phyloP scores from a whole-genome alignment of 1,140 invertebrate genomes.

The Myzus persicae region DNA sequence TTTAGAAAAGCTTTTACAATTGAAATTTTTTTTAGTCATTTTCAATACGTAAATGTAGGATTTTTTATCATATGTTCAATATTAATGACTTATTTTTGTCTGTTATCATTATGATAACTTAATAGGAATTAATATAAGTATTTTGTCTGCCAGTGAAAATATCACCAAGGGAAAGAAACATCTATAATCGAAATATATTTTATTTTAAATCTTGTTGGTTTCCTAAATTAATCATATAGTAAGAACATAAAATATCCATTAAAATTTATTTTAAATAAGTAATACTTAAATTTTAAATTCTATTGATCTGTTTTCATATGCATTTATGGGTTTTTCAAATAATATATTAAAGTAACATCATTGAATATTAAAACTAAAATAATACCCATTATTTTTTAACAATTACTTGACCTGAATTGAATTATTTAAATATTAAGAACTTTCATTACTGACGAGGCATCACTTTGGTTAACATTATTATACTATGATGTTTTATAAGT shows the following conservation, averaged over 20 bases:
- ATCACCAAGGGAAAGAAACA: not conserved
- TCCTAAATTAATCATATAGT: too few relatives aligned
- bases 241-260: too few relatives aligned
- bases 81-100: slow-evolving; percentile 26
- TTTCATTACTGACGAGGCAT: not conserved
- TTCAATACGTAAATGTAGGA: not conserved
- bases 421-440: not conserved
- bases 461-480: not conserved
- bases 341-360: too few relatives aligned
- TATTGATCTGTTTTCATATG: not conserved
- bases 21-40: not conserved
- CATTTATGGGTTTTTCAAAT: not conserved
- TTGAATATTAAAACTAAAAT: too few relatives aligned
- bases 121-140: not conserved
- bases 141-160: not conserved
- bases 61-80: slow-evolving; percentile 12
- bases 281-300: too few relatives aligned
- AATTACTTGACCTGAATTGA: not conserved
- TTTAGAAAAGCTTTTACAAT: not conserved
- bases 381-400: not conserved
- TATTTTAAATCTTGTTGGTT: not conserved
- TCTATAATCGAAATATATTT: not conserved
- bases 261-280: too few relatives aligned
- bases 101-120: slow-evolving; percentile 21
- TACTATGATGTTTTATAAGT: not conserved